These are phyloP conservation scores for Parus major DNA, from an alignment of 2,113 vertebrate species.

Conservation along the genomic window DNA sequence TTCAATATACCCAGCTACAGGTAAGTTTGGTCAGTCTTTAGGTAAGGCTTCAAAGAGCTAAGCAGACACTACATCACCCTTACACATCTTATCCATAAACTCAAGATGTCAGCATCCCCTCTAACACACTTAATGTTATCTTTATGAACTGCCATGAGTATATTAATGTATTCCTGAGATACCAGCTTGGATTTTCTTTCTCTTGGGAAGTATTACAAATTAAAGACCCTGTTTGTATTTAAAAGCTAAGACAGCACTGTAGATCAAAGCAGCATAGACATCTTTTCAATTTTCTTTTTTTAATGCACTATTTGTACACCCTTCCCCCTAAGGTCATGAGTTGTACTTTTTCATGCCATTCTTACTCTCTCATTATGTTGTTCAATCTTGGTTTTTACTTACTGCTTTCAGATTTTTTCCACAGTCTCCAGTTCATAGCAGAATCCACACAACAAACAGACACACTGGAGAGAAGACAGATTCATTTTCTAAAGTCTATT, in stretches of 20 bases:
- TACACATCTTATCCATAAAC: neutral
- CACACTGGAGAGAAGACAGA: neutral
- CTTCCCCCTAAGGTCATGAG: neutral
- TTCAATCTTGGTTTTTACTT: neutral
- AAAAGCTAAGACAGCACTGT: neutral
- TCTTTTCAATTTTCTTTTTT: neutral
- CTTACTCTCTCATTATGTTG: neutral
- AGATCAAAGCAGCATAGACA: neutral
- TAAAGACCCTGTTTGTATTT: neutral
- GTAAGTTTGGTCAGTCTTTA: neutral
- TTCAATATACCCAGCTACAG: neutral
- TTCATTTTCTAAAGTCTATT: neutral
- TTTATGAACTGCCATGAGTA: neutral
- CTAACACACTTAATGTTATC: neutral
- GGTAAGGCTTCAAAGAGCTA: neutral
- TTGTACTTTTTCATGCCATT: neutral
- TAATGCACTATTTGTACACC: neutral
- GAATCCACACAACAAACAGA: neutral
- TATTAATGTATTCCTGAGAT: neutral
- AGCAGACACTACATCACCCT: neutral
- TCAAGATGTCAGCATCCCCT: neutral
- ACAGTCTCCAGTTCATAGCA: neutral
- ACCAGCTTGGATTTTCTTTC: neutral
- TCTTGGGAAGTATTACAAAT: neutral
- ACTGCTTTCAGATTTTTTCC: neutral